These are phyloP conservation scores for Gortyna flavago DNA, from an alignment of 2,888 invertebrate species.

Conservation along the genomic window DNA sequence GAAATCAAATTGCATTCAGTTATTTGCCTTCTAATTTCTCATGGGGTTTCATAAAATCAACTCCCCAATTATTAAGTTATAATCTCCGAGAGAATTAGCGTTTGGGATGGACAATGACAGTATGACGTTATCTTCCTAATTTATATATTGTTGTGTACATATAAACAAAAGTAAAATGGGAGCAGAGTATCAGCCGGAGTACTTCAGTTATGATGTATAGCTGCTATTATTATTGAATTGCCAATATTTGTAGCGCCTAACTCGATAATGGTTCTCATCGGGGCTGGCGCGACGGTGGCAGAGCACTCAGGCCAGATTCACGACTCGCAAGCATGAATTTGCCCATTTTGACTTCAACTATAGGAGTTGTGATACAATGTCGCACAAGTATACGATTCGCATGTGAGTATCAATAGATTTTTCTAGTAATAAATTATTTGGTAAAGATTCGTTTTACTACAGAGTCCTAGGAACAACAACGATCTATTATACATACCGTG, in stretches of 20 bases:
- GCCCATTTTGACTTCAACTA: slow-evolving; percentile 13
- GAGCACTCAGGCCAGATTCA: slow-evolving; percentile 39
- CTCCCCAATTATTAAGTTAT: slow-evolving; percentile 52
- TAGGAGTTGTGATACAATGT: slow-evolving; percentile 1
- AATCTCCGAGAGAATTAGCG: slow-evolving; percentile 24
- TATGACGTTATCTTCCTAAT: slow-evolving; percentile 20
- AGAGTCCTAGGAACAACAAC: slow-evolving; percentile 10
- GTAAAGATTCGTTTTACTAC: slow-evolving; percentile 1
- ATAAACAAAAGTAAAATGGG: slow-evolving; percentile 48
- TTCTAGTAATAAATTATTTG: neutral
- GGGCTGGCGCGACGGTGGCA: slow-evolving; percentile 44
- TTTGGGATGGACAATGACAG: slow-evolving; percentile 29
- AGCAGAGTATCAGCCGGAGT: slow-evolving; percentile 24
- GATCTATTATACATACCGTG: slow-evolving; percentile 66
- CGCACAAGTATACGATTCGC: neutral
- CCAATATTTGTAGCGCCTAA: slow-evolving; percentile 65
- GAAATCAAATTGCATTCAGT: slow-evolving; percentile 22
- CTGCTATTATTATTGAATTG: slow-evolving; percentile 63
- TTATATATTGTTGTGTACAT: slow-evolving; percentile 35
- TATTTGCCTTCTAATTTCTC: slow-evolving; percentile 42
- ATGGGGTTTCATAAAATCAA: slow-evolving; percentile 30
- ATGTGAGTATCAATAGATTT: slow-evolving; percentile 7
- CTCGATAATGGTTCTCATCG: slow-evolving; percentile 62
- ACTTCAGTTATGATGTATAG: slow-evolving; percentile 42
- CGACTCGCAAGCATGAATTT: slow-evolving; percentile 38